These are phyloP conservation scores for Blera fallax DNA, from an alignment of 2,888 invertebrate genomes.

Conservation along the genomic window DNA sequence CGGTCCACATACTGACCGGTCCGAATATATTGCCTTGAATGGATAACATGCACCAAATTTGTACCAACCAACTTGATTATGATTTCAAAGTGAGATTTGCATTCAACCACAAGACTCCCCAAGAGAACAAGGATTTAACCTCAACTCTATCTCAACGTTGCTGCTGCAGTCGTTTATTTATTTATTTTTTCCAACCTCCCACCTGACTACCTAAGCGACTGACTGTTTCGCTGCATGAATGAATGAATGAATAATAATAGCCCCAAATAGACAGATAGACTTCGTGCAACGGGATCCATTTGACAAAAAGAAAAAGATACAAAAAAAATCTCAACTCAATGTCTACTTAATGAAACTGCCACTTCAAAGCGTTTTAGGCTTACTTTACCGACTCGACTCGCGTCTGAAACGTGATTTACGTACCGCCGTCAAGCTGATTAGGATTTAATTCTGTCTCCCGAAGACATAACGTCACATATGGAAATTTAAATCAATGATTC, in stretches of 20 bases:
- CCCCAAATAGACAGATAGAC: not conserved
- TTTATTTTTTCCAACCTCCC: constrained; percentile 41
- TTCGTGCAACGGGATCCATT: not conserved
- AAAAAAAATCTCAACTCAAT: constrained; percentile 29
- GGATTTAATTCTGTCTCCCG: constrained; percentile 54
- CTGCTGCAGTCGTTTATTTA: no score
- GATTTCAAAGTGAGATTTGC: constrained; percentile 64
- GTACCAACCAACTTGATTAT: constrained; percentile 65
- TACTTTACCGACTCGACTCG: not conserved
- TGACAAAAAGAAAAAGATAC: no score
- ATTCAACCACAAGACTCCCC: constrained; percentile 14
- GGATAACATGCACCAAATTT: constrained; percentile 68
- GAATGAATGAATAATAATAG: constrained; percentile 65
- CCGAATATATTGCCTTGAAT: constrained; percentile 33
- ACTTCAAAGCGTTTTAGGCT: constrained; percentile 44
- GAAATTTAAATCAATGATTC: constrained; percentile 61
- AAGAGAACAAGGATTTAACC: constrained; percentile 48
- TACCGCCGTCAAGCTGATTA: constrained; percentile 46
- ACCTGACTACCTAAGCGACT: constrained; percentile 37
- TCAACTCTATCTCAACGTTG: not conserved
- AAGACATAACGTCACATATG: constrained; percentile 38
- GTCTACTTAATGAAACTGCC: constrained; percentile 62
- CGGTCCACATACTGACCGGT: not conserved
- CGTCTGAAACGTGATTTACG: constrained; percentile 46
- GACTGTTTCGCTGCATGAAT: constrained; percentile 18